Conservation (phyloP, 1,140 invertebrate genomes). For the Diorhabda carinulata region DNA sequence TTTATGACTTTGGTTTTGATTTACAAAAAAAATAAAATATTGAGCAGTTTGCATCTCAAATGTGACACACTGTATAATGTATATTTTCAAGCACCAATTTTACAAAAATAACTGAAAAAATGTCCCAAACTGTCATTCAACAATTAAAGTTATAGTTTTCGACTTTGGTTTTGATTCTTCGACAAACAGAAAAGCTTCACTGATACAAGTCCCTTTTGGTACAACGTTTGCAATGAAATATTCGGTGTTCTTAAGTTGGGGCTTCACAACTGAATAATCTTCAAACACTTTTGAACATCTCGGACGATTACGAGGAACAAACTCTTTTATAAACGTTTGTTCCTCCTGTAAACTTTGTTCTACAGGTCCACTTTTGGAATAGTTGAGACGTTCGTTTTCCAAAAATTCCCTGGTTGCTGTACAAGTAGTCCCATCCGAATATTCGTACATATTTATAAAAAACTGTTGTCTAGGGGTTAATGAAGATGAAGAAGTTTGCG, state of each 20-base stretch:
- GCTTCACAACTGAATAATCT: background rate
- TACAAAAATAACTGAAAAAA: too few relatives aligned
- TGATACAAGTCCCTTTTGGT: conserved; percentile 22
- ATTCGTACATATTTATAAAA: conserved; percentile 46
- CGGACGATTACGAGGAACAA: conserved; percentile 5
- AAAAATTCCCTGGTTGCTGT: conserved; percentile 22
- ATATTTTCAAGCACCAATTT: too few relatives aligned
- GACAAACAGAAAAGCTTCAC: conserved; percentile 34
- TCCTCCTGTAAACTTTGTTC: background rate
- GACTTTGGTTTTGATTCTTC: conserved; percentile 10
- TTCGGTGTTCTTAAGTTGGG: conserved; percentile 19
- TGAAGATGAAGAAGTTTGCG: conserved; percentile 28
- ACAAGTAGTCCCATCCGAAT: conserved; percentile 32
- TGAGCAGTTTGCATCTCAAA: too few relatives aligned
- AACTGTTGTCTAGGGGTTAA: conserved; percentile 48
- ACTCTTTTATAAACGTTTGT: conserved; percentile 1
- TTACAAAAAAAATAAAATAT: too few relatives aligned
- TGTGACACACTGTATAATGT: too few relatives aligned
- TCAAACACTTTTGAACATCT: background rate
- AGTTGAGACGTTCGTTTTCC: conserved; percentile 27
- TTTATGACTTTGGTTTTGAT: too few relatives aligned
- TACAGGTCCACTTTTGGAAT: background rate
- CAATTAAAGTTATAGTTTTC: background rate
- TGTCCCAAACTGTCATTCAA: too few relatives aligned
- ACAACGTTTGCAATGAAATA: conserved; percentile 40